Conservation (phyloP, 2,888 invertebrate species). For the Steinernema scapterisci region DNA sequence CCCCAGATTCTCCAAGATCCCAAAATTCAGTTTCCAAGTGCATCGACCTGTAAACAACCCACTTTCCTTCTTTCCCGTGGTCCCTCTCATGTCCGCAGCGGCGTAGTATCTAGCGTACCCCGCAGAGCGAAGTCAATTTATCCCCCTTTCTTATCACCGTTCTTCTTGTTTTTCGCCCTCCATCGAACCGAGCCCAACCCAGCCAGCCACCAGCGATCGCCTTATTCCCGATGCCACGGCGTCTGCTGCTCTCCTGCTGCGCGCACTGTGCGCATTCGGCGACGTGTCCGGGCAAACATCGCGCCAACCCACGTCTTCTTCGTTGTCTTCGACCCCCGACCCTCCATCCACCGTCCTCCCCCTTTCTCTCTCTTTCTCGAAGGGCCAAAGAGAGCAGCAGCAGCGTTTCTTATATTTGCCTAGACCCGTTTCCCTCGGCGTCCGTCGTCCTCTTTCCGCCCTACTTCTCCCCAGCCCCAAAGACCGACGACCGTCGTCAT, state of each 20-base stretch:
- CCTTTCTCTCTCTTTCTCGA: too few relatives aligned
- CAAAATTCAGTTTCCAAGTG: too few relatives aligned
- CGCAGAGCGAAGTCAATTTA: too few relatives aligned
- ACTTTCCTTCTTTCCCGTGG: not conserved
- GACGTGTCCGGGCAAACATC: not conserved
- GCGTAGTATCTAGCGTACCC: too few relatives aligned
- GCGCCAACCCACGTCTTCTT: too few relatives aligned
- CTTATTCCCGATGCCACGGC: slow-evolving; percentile 10
- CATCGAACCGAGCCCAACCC: not conserved
- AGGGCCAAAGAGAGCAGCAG: too few relatives aligned
- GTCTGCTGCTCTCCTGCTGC: slow-evolving; percentile 25
- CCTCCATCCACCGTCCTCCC: too few relatives aligned
- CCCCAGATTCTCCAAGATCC: too few relatives aligned
- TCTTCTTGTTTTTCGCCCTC: not conserved
- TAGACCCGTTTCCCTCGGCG: not conserved
- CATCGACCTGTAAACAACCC: not conserved
- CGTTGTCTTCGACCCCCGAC: too few relatives aligned
- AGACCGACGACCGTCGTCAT: too few relatives aligned
- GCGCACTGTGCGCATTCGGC: not conserved
- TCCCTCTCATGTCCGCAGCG: not conserved
- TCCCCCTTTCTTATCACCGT: not conserved
- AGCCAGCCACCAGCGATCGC: not conserved
- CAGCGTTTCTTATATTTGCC: too few relatives aligned
- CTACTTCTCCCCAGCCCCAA: not conserved
- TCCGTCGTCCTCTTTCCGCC: not conserved